phyloP scores from a whole-genome alignment of 2,888 invertebrate species.

The Bombylius major region DNA sequence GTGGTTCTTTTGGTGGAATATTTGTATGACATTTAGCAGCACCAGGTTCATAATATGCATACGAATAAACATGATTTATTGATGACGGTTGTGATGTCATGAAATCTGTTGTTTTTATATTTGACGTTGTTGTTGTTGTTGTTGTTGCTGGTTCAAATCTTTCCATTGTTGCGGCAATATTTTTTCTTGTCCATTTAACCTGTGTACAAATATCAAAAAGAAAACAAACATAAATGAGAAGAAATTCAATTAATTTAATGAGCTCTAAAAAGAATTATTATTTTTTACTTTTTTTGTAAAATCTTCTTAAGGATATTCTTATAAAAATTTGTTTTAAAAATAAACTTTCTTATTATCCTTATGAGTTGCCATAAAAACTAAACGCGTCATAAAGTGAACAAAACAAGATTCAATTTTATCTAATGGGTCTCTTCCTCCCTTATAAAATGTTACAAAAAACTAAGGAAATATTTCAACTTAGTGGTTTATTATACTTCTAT shows the following conservation, averaged over 20 bases:
- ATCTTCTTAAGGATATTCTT: too few species aligned
- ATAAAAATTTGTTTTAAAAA: too few species aligned
- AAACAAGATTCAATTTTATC: too few species aligned
- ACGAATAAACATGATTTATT: conserved; percentile 54
- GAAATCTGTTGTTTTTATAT: conserved; percentile 2
- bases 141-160: conserved; percentile 43
- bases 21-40: conserved; percentile 49
- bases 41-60: conserved; percentile 69
- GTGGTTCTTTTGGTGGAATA: conserved; percentile 40
- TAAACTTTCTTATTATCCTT: too few species aligned
- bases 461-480: too few species aligned
- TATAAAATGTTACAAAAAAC: too few species aligned
- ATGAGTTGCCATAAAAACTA: too few species aligned
- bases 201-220: conserved; percentile 9
- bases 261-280: too few species aligned
- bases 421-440: too few species aligned
- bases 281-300: too few species aligned
- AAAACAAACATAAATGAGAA: neutral
- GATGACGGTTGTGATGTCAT: conserved; percentile 18
- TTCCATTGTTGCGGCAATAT: conserved; percentile 52
- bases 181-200: conserved; percentile 50
- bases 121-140: conserved; percentile 13
- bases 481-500: too few species aligned
- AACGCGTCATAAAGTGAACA: too few species aligned
- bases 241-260: neutral